Evolutionary conservation across 2,113 vertebrate genomes (phyloP), one percentile per base, ranked within the genome.

Genomic region (Lanius ludovicianus): DNA sequence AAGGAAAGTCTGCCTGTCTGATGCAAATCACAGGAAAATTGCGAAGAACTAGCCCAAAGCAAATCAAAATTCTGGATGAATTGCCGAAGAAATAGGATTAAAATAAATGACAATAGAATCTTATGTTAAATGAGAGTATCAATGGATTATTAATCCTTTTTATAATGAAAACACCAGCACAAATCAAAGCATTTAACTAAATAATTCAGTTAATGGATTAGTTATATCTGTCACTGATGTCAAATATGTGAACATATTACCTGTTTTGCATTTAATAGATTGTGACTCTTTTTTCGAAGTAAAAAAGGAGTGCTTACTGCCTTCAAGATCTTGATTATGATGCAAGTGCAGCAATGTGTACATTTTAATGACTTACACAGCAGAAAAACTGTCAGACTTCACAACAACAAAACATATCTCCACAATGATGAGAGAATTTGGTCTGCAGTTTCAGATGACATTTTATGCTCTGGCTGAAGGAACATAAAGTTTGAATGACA

Each of bases 401-500:
- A 59, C 57, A 84, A 60, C 60, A 93, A 77, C 53, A 76, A 77
- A 95, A 83, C 39, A 15, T 39, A 22, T 67, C 67, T 60, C 42
- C 27, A 31, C 47, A 69, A 23, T 30, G 46, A 89, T 68, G 67
- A 84, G 60, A 81, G 53, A 86, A 73, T 73, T 95, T 49, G 11
- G 42, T n/a, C 56, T 95, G 46, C 44, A 8, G 41, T 50, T 95
- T 55, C 39, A 47, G 57, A 53, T 82, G 59, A 93, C 71, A 44
- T 81, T 92, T 89, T 77, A 94, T 78, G 27, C 39, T 87, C 53
- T 95, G 78, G 31, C 42, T 80, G 64, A 89, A 83, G 44, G 56
- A 73, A 91, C n/a, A 24, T 25, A n/a, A 80, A 70, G 33, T 69
- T 84, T 89, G 86, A 96, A 67, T 91, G 80, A 93, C 91, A 95